Percentiles rank a stretch among this genome's conserved stretches.
Evolutionary conservation across 1,140 invertebrate genomes (phyloP).

Genomic region (Hyphantria cunea): DNA sequence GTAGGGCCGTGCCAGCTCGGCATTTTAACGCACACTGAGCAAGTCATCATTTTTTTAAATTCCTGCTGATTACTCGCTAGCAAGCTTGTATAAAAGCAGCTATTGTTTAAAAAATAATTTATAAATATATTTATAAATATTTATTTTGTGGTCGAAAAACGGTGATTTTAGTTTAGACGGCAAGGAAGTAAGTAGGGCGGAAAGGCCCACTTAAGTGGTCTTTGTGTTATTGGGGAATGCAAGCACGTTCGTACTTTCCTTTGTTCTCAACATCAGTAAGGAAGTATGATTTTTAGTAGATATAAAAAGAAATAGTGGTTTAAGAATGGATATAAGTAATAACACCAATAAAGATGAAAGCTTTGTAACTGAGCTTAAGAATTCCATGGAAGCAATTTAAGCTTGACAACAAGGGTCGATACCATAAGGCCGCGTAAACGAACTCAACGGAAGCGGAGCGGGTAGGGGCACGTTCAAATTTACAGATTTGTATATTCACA

Average conservation of each 20-base stretch:
- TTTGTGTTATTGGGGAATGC: constrained; percentile 7
- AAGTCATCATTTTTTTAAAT: constrained; percentile 21
- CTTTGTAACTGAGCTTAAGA: too few species aligned
- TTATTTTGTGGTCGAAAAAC: constrained; percentile 18
- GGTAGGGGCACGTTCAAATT: too few species aligned
- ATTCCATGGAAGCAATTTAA: too few species aligned
- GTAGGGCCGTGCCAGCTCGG: constrained; percentile 32
- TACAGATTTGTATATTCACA: too few species aligned
- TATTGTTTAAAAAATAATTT: constrained; percentile 20
- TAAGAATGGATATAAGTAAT: too few species aligned
- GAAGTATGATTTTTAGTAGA: too few species aligned
- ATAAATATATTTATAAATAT: constrained; percentile 37
- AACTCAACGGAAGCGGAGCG: too few species aligned
- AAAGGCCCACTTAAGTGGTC: constrained; percentile 8
- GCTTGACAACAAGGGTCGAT: too few species aligned
- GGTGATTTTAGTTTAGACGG: constrained; percentile 11
- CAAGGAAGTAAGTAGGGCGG: background rate
- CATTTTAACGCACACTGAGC: background rate
- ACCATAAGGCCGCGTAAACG: too few species aligned
- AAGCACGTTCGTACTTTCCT: background rate
- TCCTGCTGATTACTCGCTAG: constrained; percentile 9
- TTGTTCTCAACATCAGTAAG: background rate
- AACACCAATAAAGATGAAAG: too few species aligned
- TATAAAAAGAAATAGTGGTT: too few species aligned
- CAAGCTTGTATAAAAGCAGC: constrained; percentile 18